phyloP scores from a whole-genome alignment of 2,888 invertebrate genomes.

The Hybos culiciformis region DNA sequence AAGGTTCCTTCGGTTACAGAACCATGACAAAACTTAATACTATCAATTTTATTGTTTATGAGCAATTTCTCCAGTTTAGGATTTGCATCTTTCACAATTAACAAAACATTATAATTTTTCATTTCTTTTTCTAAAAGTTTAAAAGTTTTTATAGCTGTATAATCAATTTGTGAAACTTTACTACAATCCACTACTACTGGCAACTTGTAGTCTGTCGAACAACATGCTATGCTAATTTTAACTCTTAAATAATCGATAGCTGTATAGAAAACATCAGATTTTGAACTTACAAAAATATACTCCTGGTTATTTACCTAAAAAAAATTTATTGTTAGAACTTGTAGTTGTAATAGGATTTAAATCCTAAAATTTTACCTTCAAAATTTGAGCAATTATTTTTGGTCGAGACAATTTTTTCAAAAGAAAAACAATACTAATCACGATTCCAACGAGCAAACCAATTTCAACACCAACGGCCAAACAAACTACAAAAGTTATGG shows the following conservation, averaged over 20 bases:
- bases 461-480: constrained; percentile 60
- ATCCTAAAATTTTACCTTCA: constrained; percentile 18
- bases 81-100: no score
- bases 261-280: constrained; percentile 55
- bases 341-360: neutral
- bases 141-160: constrained; percentile 49
- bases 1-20: no score
- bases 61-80: no score
- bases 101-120: constrained; percentile 37
- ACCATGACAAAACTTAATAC: no score
- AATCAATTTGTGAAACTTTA: constrained; percentile 51
- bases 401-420: constrained; percentile 57
- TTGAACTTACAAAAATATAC: constrained; percentile 47
- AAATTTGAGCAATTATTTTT: constrained; percentile 21
- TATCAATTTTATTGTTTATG: no score
- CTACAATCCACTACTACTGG: constrained; percentile 51
- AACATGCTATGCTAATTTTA: constrained; percentile 40
- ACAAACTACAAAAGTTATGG: constrained; percentile 54
- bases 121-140: constrained; percentile 43
- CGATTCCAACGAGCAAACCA: constrained; percentile 61
- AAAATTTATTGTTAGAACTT: no score
- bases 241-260: constrained; percentile 50
- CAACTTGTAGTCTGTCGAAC: constrained; percentile 33
- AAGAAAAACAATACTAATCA: constrained; percentile 47
- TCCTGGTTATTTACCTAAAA: constrained; percentile 35